Percentiles rank a stretch among this genome's conserved stretches.
phyloP scores from a whole-genome alignment of 2,797 vertebrate species.

The Sebastes paucispinis region DNA sequence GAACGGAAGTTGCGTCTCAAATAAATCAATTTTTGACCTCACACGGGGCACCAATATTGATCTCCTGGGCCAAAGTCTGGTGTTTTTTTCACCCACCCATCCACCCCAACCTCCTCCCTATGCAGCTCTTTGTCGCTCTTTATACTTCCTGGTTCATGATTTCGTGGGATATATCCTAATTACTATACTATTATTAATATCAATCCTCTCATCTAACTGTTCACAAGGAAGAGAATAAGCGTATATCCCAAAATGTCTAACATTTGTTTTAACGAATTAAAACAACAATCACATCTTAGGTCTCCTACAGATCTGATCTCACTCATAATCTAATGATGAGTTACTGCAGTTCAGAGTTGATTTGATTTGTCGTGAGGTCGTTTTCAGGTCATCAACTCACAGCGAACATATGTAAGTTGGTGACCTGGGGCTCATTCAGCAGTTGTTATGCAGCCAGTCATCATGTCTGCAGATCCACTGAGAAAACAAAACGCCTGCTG shows the following conservation, averaged over 20 bases:
- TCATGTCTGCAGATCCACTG: constrained; percentile 7
- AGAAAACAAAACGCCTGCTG: constrained; percentile 21
- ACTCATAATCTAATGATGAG: not conserved
- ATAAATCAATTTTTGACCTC: not conserved
- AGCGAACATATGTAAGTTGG: not conserved
- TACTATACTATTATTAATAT: too few species aligned
- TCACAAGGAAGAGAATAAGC: not conserved
- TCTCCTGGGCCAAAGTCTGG: too few species aligned
- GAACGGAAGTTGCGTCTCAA: not conserved
- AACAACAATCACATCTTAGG: not conserved
- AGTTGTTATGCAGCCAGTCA: constrained; percentile 17
- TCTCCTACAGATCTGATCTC: not conserved
- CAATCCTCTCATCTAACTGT: too few species aligned
- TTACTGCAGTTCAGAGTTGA: not conserved
- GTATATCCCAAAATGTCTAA: not conserved
- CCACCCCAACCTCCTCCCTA: too few species aligned
- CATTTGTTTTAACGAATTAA: not conserved
- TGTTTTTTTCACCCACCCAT: too few species aligned
- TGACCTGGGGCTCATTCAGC: constrained; percentile 5
- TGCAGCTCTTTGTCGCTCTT: too few species aligned
- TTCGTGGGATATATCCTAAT: too few species aligned
- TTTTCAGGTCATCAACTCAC: constrained; percentile 6
- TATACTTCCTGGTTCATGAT: too few species aligned
- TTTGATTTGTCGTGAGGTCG: constrained; percentile 19
- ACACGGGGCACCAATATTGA: too few species aligned